Percentiles rank a stretch among this genome's conserved stretches.
These are phyloP conservation scores for Napeogenes inachia DNA, from an alignment of 2,888 invertebrate species.

Conservation along the genomic window DNA sequence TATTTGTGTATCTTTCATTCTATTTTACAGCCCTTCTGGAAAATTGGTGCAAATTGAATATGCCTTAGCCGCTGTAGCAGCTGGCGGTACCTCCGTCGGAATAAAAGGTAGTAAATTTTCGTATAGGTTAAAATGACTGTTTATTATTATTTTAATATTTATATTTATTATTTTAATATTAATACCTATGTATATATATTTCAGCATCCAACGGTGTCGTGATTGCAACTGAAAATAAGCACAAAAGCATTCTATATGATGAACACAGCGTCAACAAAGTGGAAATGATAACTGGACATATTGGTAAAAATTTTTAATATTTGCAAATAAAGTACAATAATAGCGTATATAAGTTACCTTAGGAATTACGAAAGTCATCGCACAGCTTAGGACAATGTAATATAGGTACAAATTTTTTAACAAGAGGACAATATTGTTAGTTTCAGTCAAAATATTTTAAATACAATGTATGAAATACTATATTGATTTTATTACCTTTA, in stretches of 20 bases:
- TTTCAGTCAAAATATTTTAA: no score
- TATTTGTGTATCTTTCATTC: neutral
- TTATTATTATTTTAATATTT: constrained; percentile 11
- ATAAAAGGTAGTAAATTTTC: constrained; percentile 86
- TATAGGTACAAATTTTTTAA: no score
- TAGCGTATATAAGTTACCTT: neutral
- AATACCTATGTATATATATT: constrained; percentile 30
- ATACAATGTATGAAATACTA: no score
- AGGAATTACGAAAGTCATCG: no score
- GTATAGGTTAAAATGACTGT: constrained; percentile 42
- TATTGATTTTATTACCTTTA: no score
- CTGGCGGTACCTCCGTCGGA: constrained; percentile 98
- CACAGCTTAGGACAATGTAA: no score
- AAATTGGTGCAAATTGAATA: constrained; percentile 99
- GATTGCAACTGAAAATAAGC: constrained; percentile 98
- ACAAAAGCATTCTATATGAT: constrained; percentile 96
- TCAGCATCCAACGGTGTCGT: constrained; percentile 98
- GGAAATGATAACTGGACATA: constrained; percentile 94
- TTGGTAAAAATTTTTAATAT: constrained; percentile 48
- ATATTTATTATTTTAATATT: neutral
- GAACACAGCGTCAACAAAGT: constrained; percentile 98
- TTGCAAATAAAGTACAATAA: neutral
- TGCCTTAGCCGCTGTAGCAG: constrained; percentile 98
- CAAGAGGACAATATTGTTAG: no score
- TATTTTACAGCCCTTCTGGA: constrained; percentile 92